These are phyloP conservation scores for Nannospalax galili DNA, from an alignment of 2,113 vertebrate species.

Conservation along the genomic window DNA sequence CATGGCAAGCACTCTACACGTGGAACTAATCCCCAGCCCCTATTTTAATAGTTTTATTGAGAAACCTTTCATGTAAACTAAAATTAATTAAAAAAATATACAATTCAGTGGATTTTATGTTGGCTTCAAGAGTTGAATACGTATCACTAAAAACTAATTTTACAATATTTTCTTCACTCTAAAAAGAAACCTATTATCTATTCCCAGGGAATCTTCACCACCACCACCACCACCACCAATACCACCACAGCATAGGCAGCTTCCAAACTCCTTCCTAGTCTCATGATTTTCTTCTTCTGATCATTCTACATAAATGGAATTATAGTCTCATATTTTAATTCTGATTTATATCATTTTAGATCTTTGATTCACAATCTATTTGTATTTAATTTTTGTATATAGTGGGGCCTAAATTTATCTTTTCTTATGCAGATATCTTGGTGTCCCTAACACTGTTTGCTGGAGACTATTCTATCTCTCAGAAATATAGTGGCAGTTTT, in stretches of 20 bases:
- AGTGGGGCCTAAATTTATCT: not conserved
- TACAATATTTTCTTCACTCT: not conserved
- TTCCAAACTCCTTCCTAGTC: not conserved
- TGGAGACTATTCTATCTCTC: not conserved
- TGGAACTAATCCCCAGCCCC: not conserved
- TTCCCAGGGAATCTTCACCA: too few species aligned
- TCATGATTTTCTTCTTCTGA: not conserved
- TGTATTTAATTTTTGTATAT: conserved; percentile 4
- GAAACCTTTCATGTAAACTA: not conserved
- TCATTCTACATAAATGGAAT: not conserved
- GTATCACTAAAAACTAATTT: not conserved
- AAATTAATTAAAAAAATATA: not conserved
- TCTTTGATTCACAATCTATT: not conserved
- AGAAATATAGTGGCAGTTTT: not conserved
- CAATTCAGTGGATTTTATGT: not conserved
- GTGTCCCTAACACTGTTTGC: not conserved
- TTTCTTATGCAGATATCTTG: not conserved
- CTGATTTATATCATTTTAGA: not conserved
- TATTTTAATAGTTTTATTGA: not conserved
- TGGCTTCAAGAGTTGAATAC: not conserved
- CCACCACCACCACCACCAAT: not conserved
- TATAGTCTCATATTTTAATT: not conserved
- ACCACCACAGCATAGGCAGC: not conserved
- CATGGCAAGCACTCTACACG: not conserved
- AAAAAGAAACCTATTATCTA: not conserved